Evolutionary conservation across 2,888 invertebrate species (phyloP).

Genomic region (Oxycera nigricornis): DNA sequence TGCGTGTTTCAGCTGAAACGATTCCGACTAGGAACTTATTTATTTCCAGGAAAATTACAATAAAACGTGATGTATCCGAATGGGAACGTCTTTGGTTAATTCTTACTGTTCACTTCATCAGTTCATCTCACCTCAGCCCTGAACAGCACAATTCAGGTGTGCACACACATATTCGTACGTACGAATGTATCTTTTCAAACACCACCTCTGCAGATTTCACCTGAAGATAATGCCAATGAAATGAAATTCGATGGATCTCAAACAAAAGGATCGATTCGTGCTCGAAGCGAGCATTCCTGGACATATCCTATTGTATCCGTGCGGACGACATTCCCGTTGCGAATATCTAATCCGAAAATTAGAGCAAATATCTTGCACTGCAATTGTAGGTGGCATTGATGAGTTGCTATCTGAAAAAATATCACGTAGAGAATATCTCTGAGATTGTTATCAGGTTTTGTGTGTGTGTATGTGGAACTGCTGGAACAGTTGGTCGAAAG

Average conservation of each 20-base stretch:
- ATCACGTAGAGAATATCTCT: conserved; percentile 10
- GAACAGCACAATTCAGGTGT: neutral
- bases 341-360: conserved; percentile 36
- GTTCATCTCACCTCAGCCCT: neutral
- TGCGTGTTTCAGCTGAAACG: neutral
- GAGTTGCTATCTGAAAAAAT: neutral
- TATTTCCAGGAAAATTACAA: conserved; percentile 8
- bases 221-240: neutral
- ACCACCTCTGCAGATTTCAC: neutral
- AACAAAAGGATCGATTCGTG: neutral
- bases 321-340: conserved; percentile 8
- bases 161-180: neutral
- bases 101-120: neutral
- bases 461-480: neutral
- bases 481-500: conserved; percentile 14
- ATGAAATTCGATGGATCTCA: neutral
- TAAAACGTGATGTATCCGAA: conserved; percentile 4
- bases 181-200: neutral
- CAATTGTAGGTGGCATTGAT: neutral
- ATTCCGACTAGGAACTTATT: neutral
- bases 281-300: neutral
- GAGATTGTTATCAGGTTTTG: conserved; percentile 1
- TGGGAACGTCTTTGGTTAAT: neutral
- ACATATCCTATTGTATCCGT: neutral
- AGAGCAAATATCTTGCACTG: conserved; percentile 30